Evolutionary conservation across 2,888 invertebrate genomes (phyloP), one percentile per base, ranked within the genome.

Genomic region (Limnephilus rhombicus): DNA sequence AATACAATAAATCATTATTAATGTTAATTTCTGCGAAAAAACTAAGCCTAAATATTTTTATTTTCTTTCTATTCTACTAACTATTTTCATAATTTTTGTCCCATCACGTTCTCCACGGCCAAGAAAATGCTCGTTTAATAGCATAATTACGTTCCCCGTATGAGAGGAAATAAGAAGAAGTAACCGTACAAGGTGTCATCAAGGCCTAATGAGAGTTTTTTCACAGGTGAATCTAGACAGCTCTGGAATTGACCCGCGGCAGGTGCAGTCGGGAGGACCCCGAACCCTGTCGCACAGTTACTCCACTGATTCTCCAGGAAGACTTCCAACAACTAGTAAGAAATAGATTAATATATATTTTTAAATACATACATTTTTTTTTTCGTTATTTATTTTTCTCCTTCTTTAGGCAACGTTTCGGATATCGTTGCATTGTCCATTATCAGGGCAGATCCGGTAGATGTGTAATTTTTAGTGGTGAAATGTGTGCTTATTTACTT

Each of bases 181-280:
- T n/a, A 68, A 68, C 24, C 1, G 0, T 68, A 0, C 24, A 68
- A 68, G 68, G n/a, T n/a, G 68, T n/a, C 24, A 68, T n/a, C 24
- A 24, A n/a, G 68, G 68, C 7, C 82, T 82, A 82, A 82, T 18
- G 68, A n/a, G 24, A n/a, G 49, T 53, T 49, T 90, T 24, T 80
- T 49, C 31, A n/a, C 91, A 91, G 91, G 80, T 45, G 18, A 80
- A 86, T 31, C 41, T 86, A 29, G 91, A 85, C 29, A 49, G 91
- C 80, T n/a, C 68, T 0, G 68, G 68, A 24, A 80, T 80, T 86
- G 91, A 91, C 86, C 91, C 68, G 45, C n/a, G 86, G 86, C 86
- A 37, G 29, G 86, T 86, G 34, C 91, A 91, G 85, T 80, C 41
- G 31, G 80, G 86, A 80, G 45, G 29, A 12, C 45, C 68, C 24